phyloP scores from a whole-genome alignment of 2,113 vertebrate species.

The Periophthalmodon schlosseri region DNA sequence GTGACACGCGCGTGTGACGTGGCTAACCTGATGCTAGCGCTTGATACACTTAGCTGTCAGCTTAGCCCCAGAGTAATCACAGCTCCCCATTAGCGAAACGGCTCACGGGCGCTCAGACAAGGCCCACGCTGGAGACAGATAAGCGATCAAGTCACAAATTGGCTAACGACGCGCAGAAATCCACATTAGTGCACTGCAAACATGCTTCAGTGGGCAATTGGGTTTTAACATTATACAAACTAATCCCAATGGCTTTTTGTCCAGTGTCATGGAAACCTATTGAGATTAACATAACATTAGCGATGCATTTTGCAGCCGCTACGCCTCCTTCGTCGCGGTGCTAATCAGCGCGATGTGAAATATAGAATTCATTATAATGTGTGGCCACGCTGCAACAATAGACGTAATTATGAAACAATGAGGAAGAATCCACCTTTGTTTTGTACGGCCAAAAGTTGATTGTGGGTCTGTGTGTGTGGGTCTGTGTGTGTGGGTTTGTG shows the following conservation, averaged over 20 bases:
- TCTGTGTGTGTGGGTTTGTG: slow-evolving; percentile 46
- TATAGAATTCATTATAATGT: slow-evolving; percentile 62
- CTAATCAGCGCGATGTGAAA: slow-evolving; percentile 69
- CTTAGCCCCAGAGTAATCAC: slow-evolving; percentile 38
- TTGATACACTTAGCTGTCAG: slow-evolving; percentile 34
- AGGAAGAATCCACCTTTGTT: slow-evolving; percentile 61
- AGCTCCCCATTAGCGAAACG: slow-evolving; percentile 31
- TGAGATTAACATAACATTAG: slow-evolving; percentile 44
- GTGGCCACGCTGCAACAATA: slow-evolving; percentile 57
- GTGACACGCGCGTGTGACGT: slow-evolving; percentile 23
- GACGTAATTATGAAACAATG: slow-evolving; percentile 68
- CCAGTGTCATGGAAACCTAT: slow-evolving; percentile 14
- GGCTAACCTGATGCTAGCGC: slow-evolving; percentile 35
- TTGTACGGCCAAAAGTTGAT: slow-evolving; percentile 49
- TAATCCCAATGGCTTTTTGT: slow-evolving; percentile 20
- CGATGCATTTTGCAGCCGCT: slow-evolving; percentile 43
- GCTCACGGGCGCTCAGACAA: slow-evolving; percentile 13
- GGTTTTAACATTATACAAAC: background rate
- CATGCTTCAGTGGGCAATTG: slow-evolving; percentile 8
- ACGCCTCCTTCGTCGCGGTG: slow-evolving; percentile 18
- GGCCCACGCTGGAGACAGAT: slow-evolving; percentile 18
- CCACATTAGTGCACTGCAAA: slow-evolving; percentile 31
- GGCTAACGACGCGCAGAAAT: slow-evolving; percentile 17
- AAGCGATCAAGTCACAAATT: slow-evolving; percentile 41
- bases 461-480: slow-evolving; percentile 7